Conservation (phyloP, 1,140 invertebrate species). For the Sinella curviseta region DNA sequence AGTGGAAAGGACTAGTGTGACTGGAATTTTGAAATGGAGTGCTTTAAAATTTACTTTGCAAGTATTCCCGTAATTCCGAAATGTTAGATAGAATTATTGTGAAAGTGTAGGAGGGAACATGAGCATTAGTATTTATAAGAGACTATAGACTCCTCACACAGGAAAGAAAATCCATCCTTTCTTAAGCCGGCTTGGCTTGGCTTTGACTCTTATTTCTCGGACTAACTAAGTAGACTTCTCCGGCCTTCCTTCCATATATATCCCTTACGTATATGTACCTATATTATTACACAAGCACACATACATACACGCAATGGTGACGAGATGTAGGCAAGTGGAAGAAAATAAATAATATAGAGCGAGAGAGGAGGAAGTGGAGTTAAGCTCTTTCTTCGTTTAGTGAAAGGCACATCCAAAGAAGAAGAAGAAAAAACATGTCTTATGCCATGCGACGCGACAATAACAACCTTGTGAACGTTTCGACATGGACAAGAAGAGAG, state of each 20-base stretch:
- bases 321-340: no score
- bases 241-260: no score
- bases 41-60: no score
- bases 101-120: background rate
- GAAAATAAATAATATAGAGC: no score
- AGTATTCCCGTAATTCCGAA: background rate
- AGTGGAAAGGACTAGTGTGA: no score
- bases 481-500: slow-evolving; percentile 19
- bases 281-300: no score
- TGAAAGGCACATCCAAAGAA: background rate
- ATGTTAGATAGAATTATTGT: no score
- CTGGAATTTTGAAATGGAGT: no score
- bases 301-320: no score
- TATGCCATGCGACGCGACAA: background rate
- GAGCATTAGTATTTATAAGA: background rate
- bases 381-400: slow-evolving; percentile 18
- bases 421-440: no score
- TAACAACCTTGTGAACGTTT: background rate
- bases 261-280: no score
- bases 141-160: no score
- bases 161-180: slow-evolving; percentile 8
- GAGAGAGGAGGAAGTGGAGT: background rate
- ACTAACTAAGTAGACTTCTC: slow-evolving; percentile 14
- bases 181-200: slow-evolving; percentile 7
- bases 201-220: slow-evolving; percentile 6